Conservation (phyloP, 2,888 invertebrate species). For the Miltochrista miniata region DNA sequence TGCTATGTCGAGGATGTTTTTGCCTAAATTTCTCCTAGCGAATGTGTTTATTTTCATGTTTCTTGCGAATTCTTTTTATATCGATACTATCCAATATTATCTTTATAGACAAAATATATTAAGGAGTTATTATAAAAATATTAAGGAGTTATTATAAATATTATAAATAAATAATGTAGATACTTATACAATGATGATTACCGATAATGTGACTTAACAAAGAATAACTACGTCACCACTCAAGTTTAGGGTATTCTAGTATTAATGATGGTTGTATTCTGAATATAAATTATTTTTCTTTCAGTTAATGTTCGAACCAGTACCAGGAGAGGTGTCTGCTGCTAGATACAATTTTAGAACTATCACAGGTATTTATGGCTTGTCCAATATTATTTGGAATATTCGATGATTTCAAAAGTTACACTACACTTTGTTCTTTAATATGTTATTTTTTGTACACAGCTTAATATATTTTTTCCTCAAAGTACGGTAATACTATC, state of each 20-base stretch:
- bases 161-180: too few species aligned
- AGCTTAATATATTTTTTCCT: too few species aligned
- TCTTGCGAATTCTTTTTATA: too few species aligned
- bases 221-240: conserved; percentile 3
- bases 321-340: conserved; percentile 48
- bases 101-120: too few species aligned
- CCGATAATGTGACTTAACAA: conserved; percentile 20
- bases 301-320: conserved; percentile 71
- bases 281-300: conserved; percentile 38
- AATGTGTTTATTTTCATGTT: too few species aligned
- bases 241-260: background rate
- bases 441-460: background rate
- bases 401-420: conserved; percentile 5
- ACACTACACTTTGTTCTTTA: conserved; percentile 30
- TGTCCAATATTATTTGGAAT: background rate
- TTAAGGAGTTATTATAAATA: too few species aligned
- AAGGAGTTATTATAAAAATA: too few species aligned
- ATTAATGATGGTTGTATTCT: conserved; percentile 1
- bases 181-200: conserved; percentile 2
- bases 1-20: background rate
- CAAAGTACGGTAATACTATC: background rate
- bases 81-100: too few species aligned
- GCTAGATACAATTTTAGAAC: conserved; percentile 39
- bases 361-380: conserved; percentile 49
- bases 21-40: too few species aligned